phyloP scores from a whole-genome alignment of 2,797 vertebrate genomes.

The Mormyrus proboscirostris region DNA sequence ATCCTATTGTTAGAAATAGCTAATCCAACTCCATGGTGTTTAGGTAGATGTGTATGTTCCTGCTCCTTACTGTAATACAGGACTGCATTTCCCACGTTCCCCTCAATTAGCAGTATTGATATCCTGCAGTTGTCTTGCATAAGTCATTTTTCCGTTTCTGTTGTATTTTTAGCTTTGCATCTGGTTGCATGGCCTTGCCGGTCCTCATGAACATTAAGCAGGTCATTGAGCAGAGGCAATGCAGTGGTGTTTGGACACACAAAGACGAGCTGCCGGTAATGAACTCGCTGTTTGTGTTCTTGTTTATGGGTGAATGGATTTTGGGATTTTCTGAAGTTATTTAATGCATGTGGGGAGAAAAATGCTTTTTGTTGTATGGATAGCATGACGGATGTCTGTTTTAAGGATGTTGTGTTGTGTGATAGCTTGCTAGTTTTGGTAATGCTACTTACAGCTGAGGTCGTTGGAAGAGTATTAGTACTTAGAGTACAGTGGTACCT shows the following conservation, averaged over 20 bases:
- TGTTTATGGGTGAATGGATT: neutral
- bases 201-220: constrained; percentile 90
- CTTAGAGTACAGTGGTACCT: too few species aligned
- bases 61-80: neutral
- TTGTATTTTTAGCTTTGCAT: constrained; percentile 65
- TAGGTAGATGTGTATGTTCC: neutral
- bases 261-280: constrained; percentile 83
- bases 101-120: neutral
- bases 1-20: neutral
- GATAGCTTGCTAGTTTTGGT: neutral
- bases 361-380: neutral
- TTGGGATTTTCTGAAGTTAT: neutral
- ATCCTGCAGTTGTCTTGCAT: neutral
- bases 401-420: neutral
- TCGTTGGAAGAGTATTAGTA: neutral
- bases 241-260: constrained; percentile 83
- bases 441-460: neutral
- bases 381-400: neutral
- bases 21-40: neutral
- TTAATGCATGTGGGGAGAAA: neutral
- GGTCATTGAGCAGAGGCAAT: constrained; percentile 84
- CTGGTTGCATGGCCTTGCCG: constrained; percentile 81
- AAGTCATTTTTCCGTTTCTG: neutral
- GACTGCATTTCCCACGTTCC: neutral
- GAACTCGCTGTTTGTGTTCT: neutral